A percentile compares a stretch with the other conserved stretches of the same genome.
These are phyloP conservation scores for Ornithoptera priamus DNA, from an alignment of 2,888 invertebrate genomes.

Conservation along the genomic window DNA sequence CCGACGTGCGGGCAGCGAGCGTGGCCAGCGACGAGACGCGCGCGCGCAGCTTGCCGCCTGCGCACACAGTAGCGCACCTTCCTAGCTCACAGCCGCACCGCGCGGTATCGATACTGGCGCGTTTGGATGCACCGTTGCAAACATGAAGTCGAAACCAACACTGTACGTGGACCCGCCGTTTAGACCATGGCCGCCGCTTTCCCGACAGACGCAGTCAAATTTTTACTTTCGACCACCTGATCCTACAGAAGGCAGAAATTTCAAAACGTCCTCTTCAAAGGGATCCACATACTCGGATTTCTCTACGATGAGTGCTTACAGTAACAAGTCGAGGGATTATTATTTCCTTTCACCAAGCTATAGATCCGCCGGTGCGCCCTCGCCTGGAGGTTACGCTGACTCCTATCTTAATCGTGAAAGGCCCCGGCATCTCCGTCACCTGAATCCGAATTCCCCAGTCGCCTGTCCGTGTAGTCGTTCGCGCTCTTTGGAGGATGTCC, in stretches of 20 bases:
- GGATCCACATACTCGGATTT: slow-evolving; percentile 75
- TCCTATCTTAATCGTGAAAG: slow-evolving; percentile 61
- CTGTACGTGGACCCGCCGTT: slow-evolving; percentile 75
- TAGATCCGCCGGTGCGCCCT: slow-evolving; percentile 83
- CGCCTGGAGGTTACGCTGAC: slow-evolving; percentile 58
- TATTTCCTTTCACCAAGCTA: slow-evolving; percentile 86
- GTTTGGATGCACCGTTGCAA: slow-evolving; percentile 75
- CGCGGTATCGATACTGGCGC: slow-evolving; percentile 68
- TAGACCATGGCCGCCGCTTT: slow-evolving; percentile 84
- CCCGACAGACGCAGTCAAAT: slow-evolving; percentile 75
- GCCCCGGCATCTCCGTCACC: slow-evolving; percentile 69
- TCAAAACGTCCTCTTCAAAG: slow-evolving; percentile 67
- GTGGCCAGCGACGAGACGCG: slow-evolving; percentile 61
- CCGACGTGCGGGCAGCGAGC: slow-evolving; percentile 61
- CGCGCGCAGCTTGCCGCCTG: slow-evolving; percentile 56
- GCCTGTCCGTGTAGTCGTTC: slow-evolving; percentile 84
- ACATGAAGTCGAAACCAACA: slow-evolving; percentile 83
- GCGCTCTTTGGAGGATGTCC: slow-evolving; percentile 86
- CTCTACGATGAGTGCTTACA: slow-evolving; percentile 74
- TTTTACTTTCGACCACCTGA: slow-evolving; percentile 75
- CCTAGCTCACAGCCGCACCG: slow-evolving; percentile 74
- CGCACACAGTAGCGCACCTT: slow-evolving; percentile 71
- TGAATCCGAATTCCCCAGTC: slow-evolving; percentile 54
- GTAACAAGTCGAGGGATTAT: slow-evolving; percentile 72
- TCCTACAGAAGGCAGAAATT: slow-evolving; percentile 74